Evolutionary conservation across 2,888 invertebrate species (phyloP), one percentile per base, ranked within the genome.

Genomic region (Pammene fasciana): DNA sequence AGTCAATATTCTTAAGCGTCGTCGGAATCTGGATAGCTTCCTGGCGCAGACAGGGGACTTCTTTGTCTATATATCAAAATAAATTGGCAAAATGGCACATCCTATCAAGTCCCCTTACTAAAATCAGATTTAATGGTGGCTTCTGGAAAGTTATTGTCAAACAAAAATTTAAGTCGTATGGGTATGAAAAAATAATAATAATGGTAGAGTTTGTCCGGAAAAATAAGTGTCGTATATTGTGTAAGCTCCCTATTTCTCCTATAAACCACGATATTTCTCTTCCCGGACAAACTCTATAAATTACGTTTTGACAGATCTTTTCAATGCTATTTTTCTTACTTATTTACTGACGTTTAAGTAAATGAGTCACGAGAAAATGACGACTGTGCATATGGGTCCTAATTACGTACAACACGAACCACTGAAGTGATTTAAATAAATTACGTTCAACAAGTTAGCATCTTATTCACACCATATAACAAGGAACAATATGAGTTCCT

Each of bases 51-150:
- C 84, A 83, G 84, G 87, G 86, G 83, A 76, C 76, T 56, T 67
- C 70, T 72, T 73, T 70, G 70, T 72, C 72, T 71, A 70, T 74
- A 74, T 73, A 72, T 70, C 75, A 81, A 85, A 68, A 78, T 82
- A 81, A 87, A 86, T 88, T 89, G 88, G 82, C 86, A 86, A 86
- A 87, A 87, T 83, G 80, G 82, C 80, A 83, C 84, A 85, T 89
- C 90, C 89, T 86, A 86, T 72, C 71, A 75, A 4, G 56, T 68
- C 61, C 56, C 62, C 68, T 56, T 16, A 13, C 61, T 7, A 50
- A 68, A 68, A 56, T 50, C 68, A 43, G 50, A 48, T 55, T 48
- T 67, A 56, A 62, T 55, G 41, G 34, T 62, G 14, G 9, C 14
- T 41, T 26, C 5, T 45, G 13, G 16, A 34, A 54, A 52, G 13